phyloP scores from a whole-genome alignment of 2,797 vertebrate genomes.

The Gallinago stenura region DNA sequence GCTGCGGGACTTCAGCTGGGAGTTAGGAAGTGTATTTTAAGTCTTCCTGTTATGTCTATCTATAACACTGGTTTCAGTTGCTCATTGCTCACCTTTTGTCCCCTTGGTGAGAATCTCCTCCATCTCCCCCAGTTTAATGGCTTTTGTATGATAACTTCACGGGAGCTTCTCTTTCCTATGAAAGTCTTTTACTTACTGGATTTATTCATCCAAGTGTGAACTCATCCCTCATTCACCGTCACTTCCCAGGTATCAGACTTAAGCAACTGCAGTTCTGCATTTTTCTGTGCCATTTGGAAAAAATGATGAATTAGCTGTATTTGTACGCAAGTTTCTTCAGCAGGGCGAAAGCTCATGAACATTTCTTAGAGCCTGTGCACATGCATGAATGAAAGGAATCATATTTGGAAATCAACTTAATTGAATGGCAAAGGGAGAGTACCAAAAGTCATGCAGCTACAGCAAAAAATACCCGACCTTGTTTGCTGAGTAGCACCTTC shows the following conservation, averaged over 20 bases:
- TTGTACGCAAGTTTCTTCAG: neutral
- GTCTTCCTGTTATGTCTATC: neutral
- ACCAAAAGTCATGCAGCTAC: neutral
- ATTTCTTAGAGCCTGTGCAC: neutral
- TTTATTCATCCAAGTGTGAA: neutral
- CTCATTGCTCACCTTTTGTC: neutral
- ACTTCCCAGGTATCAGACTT: neutral
- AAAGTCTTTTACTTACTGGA: neutral
- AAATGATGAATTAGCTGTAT: neutral
- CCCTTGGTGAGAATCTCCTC: rapidly evolving
- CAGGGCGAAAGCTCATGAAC: neutral
- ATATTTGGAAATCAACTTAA: neutral
- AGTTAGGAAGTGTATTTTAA: neutral
- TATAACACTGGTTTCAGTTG: neutral
- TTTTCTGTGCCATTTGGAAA: neutral
- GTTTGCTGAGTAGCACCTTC: neutral
- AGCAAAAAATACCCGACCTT: neutral
- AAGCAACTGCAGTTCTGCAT: neutral
- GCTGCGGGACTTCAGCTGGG: neutral
- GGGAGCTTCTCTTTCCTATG: neutral
- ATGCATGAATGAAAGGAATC: neutral
- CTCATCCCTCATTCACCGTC: neutral
- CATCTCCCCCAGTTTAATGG: neutral
- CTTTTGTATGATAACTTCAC: neutral
- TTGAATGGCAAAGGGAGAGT: neutral